Evolutionary conservation across 2,888 invertebrate genomes (phyloP).

Genomic region (Capitulum mitella): DNA sequence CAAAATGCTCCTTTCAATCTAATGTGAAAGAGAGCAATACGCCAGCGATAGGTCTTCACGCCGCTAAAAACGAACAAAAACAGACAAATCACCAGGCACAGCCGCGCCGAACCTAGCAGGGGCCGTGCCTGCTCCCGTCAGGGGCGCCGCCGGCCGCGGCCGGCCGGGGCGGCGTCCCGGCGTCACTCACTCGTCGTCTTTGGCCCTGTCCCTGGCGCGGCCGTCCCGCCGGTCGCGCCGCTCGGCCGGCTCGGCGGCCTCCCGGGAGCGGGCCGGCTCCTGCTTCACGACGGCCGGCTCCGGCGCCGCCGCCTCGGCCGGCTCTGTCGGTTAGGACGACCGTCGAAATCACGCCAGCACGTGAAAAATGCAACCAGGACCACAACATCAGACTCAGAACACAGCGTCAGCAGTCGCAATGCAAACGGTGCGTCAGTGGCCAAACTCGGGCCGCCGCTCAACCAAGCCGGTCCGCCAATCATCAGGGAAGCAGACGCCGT

Average conservation of each 20-base stretch:
- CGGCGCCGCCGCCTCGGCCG: not conserved
- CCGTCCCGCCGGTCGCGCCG: not conserved
- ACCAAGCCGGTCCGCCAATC: not conserved
- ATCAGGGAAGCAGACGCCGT: too few species aligned
- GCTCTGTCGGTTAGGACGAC: not conserved
- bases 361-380: not conserved
- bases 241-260: not conserved
- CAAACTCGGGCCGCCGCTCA: too few species aligned
- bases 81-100: too few species aligned
- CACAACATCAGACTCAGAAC: not conserved
- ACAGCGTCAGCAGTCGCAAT: not conserved
- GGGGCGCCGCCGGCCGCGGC: not conserved
- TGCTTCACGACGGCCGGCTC: not conserved
- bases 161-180: not conserved
- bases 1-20: too few species aligned
- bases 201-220: not conserved
- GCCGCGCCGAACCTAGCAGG: too few species aligned
- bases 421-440: too few species aligned
- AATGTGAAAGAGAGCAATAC: too few species aligned
- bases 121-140: too few species aligned
- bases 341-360: not conserved
- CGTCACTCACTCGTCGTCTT: slow-evolving; percentile 11
- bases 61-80: too few species aligned
- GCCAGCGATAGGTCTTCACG: too few species aligned
- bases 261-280: not conserved